phyloP scores from a whole-genome alignment of 2,113 vertebrate species.

The Cyanistes caeruleus region DNA sequence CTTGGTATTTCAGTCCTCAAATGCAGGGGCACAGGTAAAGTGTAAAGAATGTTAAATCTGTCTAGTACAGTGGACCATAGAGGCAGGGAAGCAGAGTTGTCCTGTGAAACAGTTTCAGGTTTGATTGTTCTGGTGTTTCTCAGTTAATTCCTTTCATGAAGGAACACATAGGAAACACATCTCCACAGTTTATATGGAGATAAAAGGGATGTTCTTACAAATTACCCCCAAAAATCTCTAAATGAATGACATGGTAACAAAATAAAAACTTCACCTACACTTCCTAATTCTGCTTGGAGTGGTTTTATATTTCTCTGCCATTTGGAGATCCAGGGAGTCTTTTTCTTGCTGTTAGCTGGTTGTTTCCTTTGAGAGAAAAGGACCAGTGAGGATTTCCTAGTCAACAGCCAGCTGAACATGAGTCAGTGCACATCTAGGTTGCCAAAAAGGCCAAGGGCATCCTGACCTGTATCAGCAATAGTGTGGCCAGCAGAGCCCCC shows the following conservation, averaged over 20 bases:
- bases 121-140: neutral
- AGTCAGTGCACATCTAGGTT: neutral
- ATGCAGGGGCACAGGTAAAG: neutral
- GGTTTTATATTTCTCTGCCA: neutral
- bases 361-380: neutral
- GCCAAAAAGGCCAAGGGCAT: neutral
- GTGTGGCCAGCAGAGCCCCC: neutral
- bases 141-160: neutral
- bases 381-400: neutral
- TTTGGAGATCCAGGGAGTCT: neutral
- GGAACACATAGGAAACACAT: neutral
- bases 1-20: neutral
- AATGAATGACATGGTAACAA: neutral
- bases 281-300: neutral
- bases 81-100: neutral
- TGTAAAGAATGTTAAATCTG: neutral
- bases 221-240: neutral
- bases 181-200: neutral
- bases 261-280: neutral
- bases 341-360: neutral
- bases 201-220: neutral
- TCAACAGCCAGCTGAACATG: rapidly evolving
- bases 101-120: neutral
- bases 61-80: neutral
- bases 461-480: neutral